phyloP scores from a whole-genome alignment of 1,140 invertebrate genomes.

The Drosophila cardini region DNA sequence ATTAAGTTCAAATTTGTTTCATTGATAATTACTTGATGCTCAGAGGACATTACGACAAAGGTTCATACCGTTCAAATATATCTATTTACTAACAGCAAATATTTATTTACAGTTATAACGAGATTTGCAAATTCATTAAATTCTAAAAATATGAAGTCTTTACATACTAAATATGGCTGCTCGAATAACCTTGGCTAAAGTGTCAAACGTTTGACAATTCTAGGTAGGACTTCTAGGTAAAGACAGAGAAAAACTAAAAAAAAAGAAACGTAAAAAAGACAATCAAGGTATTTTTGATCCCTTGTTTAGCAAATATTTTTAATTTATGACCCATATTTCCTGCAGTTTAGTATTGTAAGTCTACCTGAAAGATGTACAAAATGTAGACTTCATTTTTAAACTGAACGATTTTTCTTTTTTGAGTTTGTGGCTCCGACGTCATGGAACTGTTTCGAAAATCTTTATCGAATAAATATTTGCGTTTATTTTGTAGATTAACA shows the following conservation, averaged over 20 bases:
- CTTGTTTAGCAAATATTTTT: slow-evolving; percentile 63
- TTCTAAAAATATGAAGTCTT: too few relatives aligned
- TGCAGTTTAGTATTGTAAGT: slow-evolving; percentile 32
- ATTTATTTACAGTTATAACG: background rate
- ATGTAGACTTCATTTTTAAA: slow-evolving; percentile 22
- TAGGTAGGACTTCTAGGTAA: slow-evolving; percentile 15
- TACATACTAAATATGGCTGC: background rate
- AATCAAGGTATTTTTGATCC: slow-evolving; percentile 28
- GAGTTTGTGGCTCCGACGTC: slow-evolving; percentile 59
- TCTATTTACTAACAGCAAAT: background rate
- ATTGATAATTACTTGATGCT: slow-evolving; percentile 69
- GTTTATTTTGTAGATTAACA: slow-evolving; percentile 79
- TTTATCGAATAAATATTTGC: slow-evolving; percentile 74
- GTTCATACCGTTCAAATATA: background rate
- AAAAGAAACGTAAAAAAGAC: slow-evolving; percentile 1
- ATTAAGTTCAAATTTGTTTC: slow-evolving; percentile 78
- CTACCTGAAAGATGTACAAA: slow-evolving; percentile 54
- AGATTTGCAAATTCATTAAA: background rate
- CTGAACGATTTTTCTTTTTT: slow-evolving; percentile 49
- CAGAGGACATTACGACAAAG: background rate
- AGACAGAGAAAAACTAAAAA: slow-evolving; percentile 1
- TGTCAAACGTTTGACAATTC: background rate
- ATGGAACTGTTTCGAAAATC: slow-evolving; percentile 75
- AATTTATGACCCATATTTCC: slow-evolving; percentile 80
- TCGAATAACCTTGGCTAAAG: background rate